Evolutionary conservation across 2,888 invertebrate species (phyloP), one percentile per base, ranked within the genome.

Genomic region (Aporophyla lueneburgensis): DNA sequence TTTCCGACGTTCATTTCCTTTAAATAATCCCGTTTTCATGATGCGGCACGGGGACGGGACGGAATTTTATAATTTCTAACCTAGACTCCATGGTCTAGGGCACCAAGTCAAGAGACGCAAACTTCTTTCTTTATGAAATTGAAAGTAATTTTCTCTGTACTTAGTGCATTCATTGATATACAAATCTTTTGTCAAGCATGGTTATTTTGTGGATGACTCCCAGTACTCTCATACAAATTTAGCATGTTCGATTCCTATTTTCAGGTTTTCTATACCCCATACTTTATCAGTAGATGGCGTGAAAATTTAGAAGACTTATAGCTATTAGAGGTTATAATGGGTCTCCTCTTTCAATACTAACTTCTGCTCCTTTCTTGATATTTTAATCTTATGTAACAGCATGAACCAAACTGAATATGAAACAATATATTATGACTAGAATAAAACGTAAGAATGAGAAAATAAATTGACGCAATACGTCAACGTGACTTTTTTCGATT

Each of bases 1-100:
- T 88, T 90, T 86, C 81, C 83, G 79, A 84, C 85, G 76, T 85
- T 86, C 83, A 88, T 89, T 90, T 88, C 78, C 85, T 73, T 83
- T 79, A 83, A 87, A 87, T 84, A 70, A 53, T 51, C 21, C 27
- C 33, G 19, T 78, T 82, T 74, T 66, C 43, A 68, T 51, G 58
- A 27, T 46, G 24, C 83, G 84, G 75, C 16, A 74, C 80, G 84
- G 24, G 43, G 10, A 61, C 76, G 76, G 21, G 40, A 77, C 74
- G 74, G 10, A 12, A 21, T 53, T 53, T 58, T 46, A 10, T 46
- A 46, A 12, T 46, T 46, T 46, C 10, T 46, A 46, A 46, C 12
- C 1, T 46, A 46, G 43, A 46, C 43, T 3, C 12, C 1, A 10
- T 9, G 5, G 43, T 12, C 12, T 46, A 46, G 43, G 10, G 10